Base-by-base conservation (phyloP, 2,797 vertebrate species). In the Brachyalestes nurse region DNA sequence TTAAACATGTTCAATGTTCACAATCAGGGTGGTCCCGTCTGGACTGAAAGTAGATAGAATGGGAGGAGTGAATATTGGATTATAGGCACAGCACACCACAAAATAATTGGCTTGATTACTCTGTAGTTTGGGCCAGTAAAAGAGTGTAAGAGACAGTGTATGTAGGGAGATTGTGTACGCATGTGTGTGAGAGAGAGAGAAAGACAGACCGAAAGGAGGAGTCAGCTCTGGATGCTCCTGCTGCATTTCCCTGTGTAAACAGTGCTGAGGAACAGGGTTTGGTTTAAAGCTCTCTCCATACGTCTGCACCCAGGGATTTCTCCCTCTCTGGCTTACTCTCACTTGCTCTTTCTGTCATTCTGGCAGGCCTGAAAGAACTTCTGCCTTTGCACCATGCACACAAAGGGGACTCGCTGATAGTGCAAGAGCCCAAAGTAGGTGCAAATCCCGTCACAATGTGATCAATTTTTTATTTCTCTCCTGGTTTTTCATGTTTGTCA, bases 381-480 rank as follows among this genome's bases (percentile, higher is more conserved):
- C 72, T 78, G 71, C 85, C 84, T 88, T 83, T 85, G 84, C 85
- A 86, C 76, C 64, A 79, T 86, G 82, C 83, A 80, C 86, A 87
- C 83, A 86, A 86, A 89, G 87, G 84, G 19, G 12, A 81, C 71
- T 62, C 40, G 45, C 73, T 85, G 75, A 70, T 70, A 84, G 86
- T 65, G 83, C 85, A 78, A n/a, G 34, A 89, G 83, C 78, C 84
- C 83, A 82, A 86, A 88, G 85, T 84, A 25, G 70, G 66, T 73
- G 76, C 73, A 70, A 89, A 87, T 78, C 85, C 72, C 82, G 55
- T 73, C 53, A 57, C 72, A 45, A 91, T 88, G 85, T 90, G 88
- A 93, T 95, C 71, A 86, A 93, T 94, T 93, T 93, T 93, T 93
- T 86, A 94, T 94, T 92, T 82, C 82, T 82, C 86, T 88, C 65